These are phyloP conservation scores for Pterocles orientalis DNA, from an alignment of 2,113 vertebrate genomes.

Conservation along the genomic window DNA sequence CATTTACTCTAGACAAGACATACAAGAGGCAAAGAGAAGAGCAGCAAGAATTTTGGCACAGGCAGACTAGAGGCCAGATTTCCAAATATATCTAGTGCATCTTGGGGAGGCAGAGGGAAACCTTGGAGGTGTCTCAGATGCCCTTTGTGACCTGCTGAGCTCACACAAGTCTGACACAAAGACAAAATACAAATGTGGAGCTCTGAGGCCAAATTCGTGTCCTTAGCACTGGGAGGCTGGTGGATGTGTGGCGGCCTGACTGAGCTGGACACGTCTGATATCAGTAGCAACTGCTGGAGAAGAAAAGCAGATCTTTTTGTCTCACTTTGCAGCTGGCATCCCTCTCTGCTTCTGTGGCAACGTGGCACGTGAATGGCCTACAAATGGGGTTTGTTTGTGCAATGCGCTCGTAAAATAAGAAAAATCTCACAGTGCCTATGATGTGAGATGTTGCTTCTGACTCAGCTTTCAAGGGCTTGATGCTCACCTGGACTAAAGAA, in stretches of 20 bases:
- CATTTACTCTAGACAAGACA: neutral
- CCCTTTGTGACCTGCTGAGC: neutral
- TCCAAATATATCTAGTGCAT: neutral
- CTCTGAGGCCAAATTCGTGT: neutral
- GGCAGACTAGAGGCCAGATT: neutral
- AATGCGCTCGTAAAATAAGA: neutral
- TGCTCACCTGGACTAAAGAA: neutral
- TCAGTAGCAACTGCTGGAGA: neutral
- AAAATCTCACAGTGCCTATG: neutral
- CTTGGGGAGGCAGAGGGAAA: neutral
- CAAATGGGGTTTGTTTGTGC: rapidly evolving
- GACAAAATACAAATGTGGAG: neutral
- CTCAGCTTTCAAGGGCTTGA: neutral
- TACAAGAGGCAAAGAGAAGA: neutral
- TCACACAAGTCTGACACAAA: neutral
- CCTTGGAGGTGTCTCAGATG: neutral
- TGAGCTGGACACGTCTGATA: neutral
- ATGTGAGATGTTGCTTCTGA: neutral
- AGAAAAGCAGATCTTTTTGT: neutral
- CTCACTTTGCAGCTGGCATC: neutral
- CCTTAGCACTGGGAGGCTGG: neutral
- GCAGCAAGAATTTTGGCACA: neutral
- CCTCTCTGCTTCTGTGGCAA: neutral
- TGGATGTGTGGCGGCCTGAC: rapidly evolving
- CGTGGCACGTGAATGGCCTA: rapidly evolving